phyloP scores from a whole-genome alignment of 2,797 vertebrate species.

The Hippopotamyrus pictus region DNA sequence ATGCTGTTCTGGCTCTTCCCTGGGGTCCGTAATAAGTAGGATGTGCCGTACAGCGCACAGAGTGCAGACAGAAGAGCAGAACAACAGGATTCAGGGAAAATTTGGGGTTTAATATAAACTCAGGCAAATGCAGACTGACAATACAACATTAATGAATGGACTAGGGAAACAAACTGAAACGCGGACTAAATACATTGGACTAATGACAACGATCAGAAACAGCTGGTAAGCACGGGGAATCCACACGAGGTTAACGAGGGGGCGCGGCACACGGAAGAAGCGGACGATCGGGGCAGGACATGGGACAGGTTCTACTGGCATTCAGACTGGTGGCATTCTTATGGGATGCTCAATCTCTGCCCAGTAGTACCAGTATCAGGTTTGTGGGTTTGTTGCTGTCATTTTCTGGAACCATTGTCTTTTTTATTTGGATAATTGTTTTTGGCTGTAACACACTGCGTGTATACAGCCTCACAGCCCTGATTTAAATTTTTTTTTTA shows the following conservation, averaged over 20 bases:
- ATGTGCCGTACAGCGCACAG: too few species aligned
- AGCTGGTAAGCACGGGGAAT: too few species aligned
- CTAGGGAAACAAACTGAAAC: too few species aligned
- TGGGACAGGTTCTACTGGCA: neutral
- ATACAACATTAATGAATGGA: too few species aligned
- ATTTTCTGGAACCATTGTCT: neutral
- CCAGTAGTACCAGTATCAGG: neutral
- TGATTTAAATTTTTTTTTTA: neutral
- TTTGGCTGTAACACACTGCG: neutral
- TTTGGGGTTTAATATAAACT: too few species aligned
- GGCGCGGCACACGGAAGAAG: too few species aligned
- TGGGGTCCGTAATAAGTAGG: neutral
- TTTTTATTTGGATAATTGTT: neutral
- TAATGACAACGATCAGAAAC: too few species aligned
- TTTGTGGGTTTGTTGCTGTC: neutral
- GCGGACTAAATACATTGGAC: too few species aligned
- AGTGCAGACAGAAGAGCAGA: too few species aligned
- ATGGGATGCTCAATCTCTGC: neutral
- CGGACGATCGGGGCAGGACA: neutral
- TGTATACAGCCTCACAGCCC: neutral
- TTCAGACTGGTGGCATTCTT: neutral
- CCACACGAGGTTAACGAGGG: too few species aligned
- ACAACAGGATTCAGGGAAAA: too few species aligned
- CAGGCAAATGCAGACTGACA: too few species aligned
- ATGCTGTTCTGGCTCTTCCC: neutral